Conservation (phyloP, 2,888 invertebrate genomes). For the Stramonita haemastoma region DNA sequence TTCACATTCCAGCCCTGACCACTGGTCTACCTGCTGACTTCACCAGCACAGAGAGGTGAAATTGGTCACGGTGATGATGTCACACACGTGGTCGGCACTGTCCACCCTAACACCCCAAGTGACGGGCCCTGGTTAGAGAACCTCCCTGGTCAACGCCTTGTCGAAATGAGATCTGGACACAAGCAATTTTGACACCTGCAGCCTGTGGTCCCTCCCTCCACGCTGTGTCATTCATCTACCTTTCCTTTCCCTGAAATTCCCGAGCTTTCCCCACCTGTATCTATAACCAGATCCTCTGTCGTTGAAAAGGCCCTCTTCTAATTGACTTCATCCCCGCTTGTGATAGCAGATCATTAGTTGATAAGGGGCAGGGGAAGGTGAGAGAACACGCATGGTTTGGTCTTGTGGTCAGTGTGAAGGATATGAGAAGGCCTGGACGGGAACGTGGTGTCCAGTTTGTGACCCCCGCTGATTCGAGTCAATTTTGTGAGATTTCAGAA, state of each 20-base stretch:
- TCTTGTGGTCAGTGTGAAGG: no score
- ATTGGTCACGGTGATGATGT: no score
- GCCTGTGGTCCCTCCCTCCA: neutral
- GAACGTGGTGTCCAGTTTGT: no score
- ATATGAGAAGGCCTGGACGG: no score
- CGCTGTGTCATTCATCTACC: neutral
- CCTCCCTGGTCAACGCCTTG: neutral
- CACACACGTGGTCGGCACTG: neutral
- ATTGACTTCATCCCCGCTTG: neutral
- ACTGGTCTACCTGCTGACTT: no score
- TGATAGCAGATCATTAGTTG: neutral
- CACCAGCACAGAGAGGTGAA: no score
- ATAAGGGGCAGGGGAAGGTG: neutral
- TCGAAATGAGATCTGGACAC: slow-evolving; percentile 7
- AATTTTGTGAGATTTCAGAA: no score
- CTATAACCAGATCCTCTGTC: no score
- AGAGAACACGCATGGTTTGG: no score
- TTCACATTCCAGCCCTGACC: no score
- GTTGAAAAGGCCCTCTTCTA: neutral
- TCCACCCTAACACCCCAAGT: neutral
- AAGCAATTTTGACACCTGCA: neutral
- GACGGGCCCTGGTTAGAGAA: neutral
- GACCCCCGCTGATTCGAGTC: no score
- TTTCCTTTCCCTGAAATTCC: neutral
- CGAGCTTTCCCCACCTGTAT: neutral